phyloP scores from a whole-genome alignment of 2,113 vertebrate genomes.

The Sylvia atricapilla region DNA sequence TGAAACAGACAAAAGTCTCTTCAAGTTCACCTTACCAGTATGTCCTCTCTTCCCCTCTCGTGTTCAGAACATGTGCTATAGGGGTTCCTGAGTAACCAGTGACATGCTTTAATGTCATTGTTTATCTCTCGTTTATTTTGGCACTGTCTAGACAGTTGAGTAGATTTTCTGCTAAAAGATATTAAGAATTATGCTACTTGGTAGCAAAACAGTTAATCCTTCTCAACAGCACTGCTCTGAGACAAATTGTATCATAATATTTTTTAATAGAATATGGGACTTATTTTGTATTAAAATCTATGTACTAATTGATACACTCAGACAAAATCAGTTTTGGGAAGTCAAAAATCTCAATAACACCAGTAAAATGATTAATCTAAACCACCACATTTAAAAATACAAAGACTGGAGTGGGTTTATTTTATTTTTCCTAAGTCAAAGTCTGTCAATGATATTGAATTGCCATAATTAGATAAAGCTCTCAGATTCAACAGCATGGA shows the following conservation, averaged over 20 bases:
- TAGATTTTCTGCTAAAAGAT: background rate
- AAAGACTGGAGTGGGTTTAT: background rate
- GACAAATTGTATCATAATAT: background rate
- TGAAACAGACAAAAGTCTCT: background rate
- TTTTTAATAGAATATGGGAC: background rate
- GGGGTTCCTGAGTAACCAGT: background rate
- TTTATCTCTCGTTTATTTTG: background rate
- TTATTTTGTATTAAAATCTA: background rate
- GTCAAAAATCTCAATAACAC: background rate
- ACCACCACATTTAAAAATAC: background rate
- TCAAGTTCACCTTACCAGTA: background rate
- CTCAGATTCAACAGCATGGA: background rate
- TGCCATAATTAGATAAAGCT: background rate
- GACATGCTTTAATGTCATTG: fast-evolving
- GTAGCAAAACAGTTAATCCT: background rate
- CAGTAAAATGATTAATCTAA: background rate
- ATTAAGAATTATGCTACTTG: background rate
- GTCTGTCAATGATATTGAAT: background rate
- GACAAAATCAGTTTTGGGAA: background rate
- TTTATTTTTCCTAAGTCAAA: background rate
- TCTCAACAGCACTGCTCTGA: background rate
- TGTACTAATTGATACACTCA: background rate
- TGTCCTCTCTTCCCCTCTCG: background rate
- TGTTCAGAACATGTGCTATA: fast-evolving
- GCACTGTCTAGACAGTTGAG: background rate